Evolutionary conservation across 2,797 vertebrate species (phyloP), one percentile per base, ranked within the genome.

Genomic region (Phaenicophaeus curvirostris): DNA sequence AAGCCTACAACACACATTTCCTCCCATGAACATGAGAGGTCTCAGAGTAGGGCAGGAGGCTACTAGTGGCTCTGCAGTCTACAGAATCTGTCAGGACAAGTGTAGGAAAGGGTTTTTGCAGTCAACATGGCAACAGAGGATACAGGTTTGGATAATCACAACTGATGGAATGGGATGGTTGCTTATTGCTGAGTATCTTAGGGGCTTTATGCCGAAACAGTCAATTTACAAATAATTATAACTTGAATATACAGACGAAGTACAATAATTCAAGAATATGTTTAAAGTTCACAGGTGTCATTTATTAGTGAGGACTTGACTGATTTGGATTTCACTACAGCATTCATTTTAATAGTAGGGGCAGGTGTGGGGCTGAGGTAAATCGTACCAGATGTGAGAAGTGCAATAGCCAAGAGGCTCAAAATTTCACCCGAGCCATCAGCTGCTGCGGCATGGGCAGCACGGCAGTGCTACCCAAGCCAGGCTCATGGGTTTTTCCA

Each of bases 81-180:
- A 23, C 25, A 19, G 53, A 24, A 62, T 75, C 31, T 37, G 25
- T 61, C 44, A 50, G 53, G 57, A 71, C 21, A 71, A 30, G 27
- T 6, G 2, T 41, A 37, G 55, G 23, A 50, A 71, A 48, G 15
- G 9, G 33, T 15, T n/a, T 62, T 42, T 85, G 41, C 53, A 28
- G 57, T n/a, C 4, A 0, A 0, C 30, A 25, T 9, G 30, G 57
- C 46, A 44, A 28, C 2, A 1, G 42, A 72, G 18, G 54, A 14
- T 57, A 9, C 3, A 3, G 37, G 25, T 92, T 89, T 63, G 57
- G 15, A 24, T 25, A 51, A 35, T 39, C 30, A 58, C 33, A 72
- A 13, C 16, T 76, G 33, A 28, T 31, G 31, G 30, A 55, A 27
- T 30, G n/a, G 91, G n/a, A 18, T 66, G 6, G 28, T 28, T n/a